phyloP scores from a whole-genome alignment of 2,797 vertebrate genomes.

The Malurus leucopterus region DNA sequence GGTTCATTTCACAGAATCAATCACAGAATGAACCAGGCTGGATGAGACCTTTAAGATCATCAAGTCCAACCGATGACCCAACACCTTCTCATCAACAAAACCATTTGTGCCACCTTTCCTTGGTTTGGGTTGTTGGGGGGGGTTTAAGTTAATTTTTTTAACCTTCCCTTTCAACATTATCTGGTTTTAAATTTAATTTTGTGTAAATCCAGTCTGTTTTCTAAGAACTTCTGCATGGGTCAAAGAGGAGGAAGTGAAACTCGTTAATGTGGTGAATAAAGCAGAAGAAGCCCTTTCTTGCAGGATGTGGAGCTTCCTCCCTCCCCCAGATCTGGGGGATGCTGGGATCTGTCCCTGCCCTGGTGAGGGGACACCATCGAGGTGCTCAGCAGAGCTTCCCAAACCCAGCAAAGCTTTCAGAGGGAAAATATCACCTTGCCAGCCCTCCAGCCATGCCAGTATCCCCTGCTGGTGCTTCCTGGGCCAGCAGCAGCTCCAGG shows the following conservation, averaged over 20 bases:
- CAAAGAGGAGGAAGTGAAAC: neutral
- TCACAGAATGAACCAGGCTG: too few relatives aligned
- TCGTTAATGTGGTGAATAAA: neutral
- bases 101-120: neutral
- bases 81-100: too few relatives aligned
- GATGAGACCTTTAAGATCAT: too few relatives aligned
- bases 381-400: neutral
- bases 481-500: neutral
- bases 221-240: neutral
- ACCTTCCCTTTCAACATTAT: neutral
- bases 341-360: neutral
- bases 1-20: neutral
- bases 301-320: neutral
- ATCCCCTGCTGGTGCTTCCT: neutral
- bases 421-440: neutral
- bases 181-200: neutral
- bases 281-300: neutral
- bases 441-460: neutral
- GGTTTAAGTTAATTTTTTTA: neutral
- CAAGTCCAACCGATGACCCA: too few relatives aligned
- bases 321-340: fast-evolving
- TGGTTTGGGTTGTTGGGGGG: fast-evolving
- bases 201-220: neutral
- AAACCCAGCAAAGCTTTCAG: fast-evolving
- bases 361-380: neutral